phyloP scores from a whole-genome alignment of 1,140 invertebrate genomes.

The Drosophila insularis region DNA sequence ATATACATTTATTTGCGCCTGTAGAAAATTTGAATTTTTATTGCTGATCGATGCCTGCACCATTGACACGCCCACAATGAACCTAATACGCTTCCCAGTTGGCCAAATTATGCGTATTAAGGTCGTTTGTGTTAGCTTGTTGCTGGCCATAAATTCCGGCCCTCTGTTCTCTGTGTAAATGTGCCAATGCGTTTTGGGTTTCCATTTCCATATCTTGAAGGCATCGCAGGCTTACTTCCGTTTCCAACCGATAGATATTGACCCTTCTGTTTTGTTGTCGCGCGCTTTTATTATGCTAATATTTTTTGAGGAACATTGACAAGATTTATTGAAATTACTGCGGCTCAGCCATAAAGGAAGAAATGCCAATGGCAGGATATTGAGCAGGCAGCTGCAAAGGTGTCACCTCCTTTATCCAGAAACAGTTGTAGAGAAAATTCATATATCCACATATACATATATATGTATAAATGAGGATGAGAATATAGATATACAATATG shows the following conservation, averaged over 20 bases:
- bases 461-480: too few relatives aligned
- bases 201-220: not conserved
- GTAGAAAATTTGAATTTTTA: conserved; percentile 81
- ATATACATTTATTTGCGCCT: conserved; percentile 20
- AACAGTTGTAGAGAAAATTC: conserved; percentile 19
- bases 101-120: conserved; percentile 74
- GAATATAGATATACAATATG: conserved; percentile 5
- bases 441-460: not conserved
- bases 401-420: conserved; percentile 22
- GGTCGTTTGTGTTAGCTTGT: conserved; percentile 70
- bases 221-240: not conserved
- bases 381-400: conserved; percentile 25
- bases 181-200: conserved; percentile 64
- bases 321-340: conserved; percentile 80
- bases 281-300: conserved; percentile 79
- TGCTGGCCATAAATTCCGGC: conserved; percentile 66
- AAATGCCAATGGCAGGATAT: conserved; percentile 14
- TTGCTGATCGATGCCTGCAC: conserved; percentile 76
- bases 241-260: conserved; percentile 62
- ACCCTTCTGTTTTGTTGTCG: conserved; percentile 76
- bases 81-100: conserved; percentile 2
- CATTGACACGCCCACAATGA: conserved; percentile 49
- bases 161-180: conserved; percentile 60
- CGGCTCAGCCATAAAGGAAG: conserved; percentile 56
- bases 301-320: conserved; percentile 68